Evolutionary conservation across 2,797 vertebrate genomes (phyloP).

Genomic region (Phylloscopus collybita): DNA sequence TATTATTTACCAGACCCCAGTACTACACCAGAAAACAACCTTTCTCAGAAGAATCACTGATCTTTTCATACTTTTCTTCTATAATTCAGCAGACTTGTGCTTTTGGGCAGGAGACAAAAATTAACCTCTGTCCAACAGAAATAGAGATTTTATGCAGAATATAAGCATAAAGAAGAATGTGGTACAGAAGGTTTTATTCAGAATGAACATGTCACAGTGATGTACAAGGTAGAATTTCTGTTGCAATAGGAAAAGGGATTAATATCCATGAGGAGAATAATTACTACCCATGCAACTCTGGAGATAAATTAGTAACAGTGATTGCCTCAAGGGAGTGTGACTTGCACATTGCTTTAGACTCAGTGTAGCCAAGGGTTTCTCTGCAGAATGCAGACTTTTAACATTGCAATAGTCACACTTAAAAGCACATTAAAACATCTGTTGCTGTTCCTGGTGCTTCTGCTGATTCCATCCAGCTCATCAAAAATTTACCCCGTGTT

Average conservation of each 20-base stretch:
- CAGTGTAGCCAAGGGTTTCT: neutral
- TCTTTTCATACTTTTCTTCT: neutral
- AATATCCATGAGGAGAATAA: conserved; percentile 9
- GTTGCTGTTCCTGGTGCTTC: neutral
- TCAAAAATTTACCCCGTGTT: neutral
- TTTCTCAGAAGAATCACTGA: neutral
- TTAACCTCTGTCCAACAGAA: neutral
- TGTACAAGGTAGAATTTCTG: neutral
- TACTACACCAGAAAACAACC: neutral
- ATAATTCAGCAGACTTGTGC: neutral
- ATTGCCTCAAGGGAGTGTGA: neutral
- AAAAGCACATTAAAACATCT: neutral
- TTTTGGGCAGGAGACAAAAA: neutral
- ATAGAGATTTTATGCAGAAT: neutral
- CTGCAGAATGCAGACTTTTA: neutral
- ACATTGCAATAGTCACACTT: neutral
- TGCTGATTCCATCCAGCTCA: neutral
- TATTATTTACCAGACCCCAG: neutral
- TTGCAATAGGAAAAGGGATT: neutral
- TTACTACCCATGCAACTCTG: neutral
- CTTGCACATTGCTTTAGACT: neutral
- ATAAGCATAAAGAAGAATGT: neutral
- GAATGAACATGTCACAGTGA: neutral
- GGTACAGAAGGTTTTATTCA: neutral
- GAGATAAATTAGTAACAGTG: neutral